Percentiles rank a stretch among this genome's conserved stretches.
Conservation (phyloP, 2,888 invertebrate species). For the Invenusta paracnida region DNA sequence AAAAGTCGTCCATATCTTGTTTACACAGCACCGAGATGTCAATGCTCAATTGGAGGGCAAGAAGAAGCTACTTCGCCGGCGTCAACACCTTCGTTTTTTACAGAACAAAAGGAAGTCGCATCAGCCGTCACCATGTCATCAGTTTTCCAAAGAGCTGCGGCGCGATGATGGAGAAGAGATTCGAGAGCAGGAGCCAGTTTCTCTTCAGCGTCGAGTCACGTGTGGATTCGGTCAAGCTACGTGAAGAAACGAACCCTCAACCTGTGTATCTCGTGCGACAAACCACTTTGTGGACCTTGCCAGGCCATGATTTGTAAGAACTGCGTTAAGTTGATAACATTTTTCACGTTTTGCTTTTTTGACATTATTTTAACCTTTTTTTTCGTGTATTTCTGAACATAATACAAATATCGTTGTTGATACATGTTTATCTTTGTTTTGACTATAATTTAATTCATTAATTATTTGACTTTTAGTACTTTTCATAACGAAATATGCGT, state of each 20-base stretch:
- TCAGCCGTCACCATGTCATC: not conserved
- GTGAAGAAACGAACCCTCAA: slow-evolving; percentile 16
- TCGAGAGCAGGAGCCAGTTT: not conserved
- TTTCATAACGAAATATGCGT: slow-evolving; percentile 3
- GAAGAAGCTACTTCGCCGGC: not conserved
- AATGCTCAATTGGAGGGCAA: too few relatives aligned
- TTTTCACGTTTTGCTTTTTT: not conserved
- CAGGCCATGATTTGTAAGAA: slow-evolving; percentile 31
- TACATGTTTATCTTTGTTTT: not conserved
- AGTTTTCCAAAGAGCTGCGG: not conserved
- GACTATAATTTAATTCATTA: not conserved
- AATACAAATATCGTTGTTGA: not conserved
- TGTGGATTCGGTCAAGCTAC: not conserved
- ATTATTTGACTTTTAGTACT: not conserved
- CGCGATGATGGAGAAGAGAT: not conserved
- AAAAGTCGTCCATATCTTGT: too few relatives aligned
- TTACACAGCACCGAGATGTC: too few relatives aligned
- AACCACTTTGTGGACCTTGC: slow-evolving; percentile 3
- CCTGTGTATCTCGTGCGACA: not conserved
- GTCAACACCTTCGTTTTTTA: not conserved
- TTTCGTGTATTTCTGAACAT: not conserved
- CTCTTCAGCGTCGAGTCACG: not conserved
- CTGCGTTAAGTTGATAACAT: not conserved
- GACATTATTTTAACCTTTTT: not conserved
- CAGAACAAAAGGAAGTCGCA: not conserved